phyloP scores from a whole-genome alignment of 2,113 vertebrate genomes.

The Myotis davidii region DNA sequence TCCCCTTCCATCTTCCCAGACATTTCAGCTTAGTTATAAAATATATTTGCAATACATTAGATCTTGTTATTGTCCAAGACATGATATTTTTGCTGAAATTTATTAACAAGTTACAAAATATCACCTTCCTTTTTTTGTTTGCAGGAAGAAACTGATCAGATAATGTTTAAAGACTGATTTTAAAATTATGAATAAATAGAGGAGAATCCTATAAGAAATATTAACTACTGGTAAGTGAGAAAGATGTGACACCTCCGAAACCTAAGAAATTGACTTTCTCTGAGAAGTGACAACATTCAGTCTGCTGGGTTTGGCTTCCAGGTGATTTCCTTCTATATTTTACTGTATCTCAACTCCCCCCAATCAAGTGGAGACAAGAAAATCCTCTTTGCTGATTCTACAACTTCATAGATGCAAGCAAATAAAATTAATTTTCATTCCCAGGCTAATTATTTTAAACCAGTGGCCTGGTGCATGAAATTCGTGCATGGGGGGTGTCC shows the following conservation, averaged over 20 bases:
- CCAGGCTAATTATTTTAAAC: neutral
- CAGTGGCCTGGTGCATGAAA: too few relatives aligned
- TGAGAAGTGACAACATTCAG: conserved; percentile 27
- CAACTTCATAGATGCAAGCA: neutral
- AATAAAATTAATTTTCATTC: neutral
- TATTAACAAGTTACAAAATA: conserved; percentile 66
- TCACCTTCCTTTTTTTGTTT: conserved; percentile 50
- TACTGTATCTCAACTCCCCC: neutral
- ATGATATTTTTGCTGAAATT: conserved; percentile 55
- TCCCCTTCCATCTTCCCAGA: neutral
- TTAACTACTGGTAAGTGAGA: neutral
- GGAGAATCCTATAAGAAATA: conserved; percentile 16
- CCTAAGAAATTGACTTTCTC: conserved; percentile 37
- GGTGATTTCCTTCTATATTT: neutral
- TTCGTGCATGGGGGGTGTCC: too few relatives aligned
- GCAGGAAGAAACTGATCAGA: neutral
- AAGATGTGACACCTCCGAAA: neutral
- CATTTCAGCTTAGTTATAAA: conserved; percentile 31
- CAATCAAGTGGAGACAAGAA: neutral
- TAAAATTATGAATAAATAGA: conserved; percentile 26
- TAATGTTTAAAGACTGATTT: conserved; percentile 57
- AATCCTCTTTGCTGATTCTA: neutral
- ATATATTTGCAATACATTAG: conserved; percentile 63
- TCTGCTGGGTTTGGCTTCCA: neutral
- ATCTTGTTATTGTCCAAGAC: conserved; percentile 58